Percentiles rank a stretch among this genome's conserved stretches.
Evolutionary conservation across 30 jellyfish, hydroid and myxozoan species (phyloP).

Genomic region (Haliclystus octoradiatus): DNA sequence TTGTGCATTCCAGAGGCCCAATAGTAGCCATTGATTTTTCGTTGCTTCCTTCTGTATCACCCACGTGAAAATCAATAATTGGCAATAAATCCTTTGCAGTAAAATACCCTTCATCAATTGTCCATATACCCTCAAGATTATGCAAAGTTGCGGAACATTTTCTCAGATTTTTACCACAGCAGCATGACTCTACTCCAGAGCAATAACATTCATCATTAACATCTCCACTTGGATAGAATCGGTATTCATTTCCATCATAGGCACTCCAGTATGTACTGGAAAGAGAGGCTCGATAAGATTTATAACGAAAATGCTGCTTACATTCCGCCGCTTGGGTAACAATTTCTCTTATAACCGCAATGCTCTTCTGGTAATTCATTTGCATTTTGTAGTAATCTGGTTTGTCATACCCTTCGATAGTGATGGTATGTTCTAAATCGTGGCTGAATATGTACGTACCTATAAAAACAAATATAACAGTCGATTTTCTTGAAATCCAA

Average conservation of each 20-base stretch:
- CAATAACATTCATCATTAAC: neutral
- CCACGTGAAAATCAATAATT: neutral
- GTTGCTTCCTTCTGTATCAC: neutral
- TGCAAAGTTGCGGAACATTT: neutral
- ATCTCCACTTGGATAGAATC: neutral
- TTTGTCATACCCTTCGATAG: neutral
- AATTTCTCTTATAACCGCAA: neutral
- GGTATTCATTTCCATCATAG: neutral
- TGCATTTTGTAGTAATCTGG: neutral
- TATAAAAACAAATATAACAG: too few species aligned
- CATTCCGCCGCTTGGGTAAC: neutral
- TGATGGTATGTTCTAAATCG: neutral
- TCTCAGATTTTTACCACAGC: neutral
- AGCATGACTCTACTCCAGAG: neutral
- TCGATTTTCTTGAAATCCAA: too few species aligned
- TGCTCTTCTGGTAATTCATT: too few species aligned
- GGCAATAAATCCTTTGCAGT: neutral
- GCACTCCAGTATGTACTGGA: neutral
- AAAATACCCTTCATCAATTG: neutral
- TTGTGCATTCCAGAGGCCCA: neutral
- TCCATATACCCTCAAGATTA: neutral
- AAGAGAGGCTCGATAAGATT: neutral
- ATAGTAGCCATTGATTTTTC: neutral
- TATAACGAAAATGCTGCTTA: neutral
- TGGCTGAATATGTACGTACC: neutral